A percentile compares a stretch with the other conserved stretches of the same genome.
Conservation (phyloP, 2,113 vertebrate genomes). For the Clinocottus analis region DNA sequence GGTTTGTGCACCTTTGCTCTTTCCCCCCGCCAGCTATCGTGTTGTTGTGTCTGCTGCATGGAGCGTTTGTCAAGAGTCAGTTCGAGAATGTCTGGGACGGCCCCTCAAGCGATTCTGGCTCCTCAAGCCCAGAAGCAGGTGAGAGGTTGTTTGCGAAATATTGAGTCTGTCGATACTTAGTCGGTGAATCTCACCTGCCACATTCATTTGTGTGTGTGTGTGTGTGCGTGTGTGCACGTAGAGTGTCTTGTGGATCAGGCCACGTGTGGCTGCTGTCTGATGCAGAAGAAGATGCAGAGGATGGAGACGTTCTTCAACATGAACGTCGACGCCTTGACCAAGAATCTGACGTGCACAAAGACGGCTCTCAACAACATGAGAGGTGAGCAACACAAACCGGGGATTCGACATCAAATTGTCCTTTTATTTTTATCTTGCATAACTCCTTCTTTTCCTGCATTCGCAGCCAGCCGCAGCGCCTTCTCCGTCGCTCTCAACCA, state of each 20-base stretch:
- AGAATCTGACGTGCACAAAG: conserved; percentile 39
- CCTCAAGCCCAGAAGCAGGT: neutral
- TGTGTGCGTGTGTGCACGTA: conserved; percentile 5
- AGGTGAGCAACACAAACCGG: conserved; percentile 62
- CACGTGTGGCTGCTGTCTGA: conserved; percentile 81
- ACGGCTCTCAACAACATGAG: conserved; percentile 49
- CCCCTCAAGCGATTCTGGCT: neutral
- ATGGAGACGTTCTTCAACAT: conserved; percentile 66
- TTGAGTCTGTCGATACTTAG: neutral
- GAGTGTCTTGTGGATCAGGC: conserved; percentile 60
- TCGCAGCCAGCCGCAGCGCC: conserved; percentile 76
- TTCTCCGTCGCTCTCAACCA: conserved; percentile 79
- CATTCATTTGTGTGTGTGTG: neutral
- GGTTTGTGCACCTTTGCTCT: neutral
- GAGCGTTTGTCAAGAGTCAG: neutral
- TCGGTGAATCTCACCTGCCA: neutral
- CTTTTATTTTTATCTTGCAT: no score
- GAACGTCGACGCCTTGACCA: conserved; percentile 19
- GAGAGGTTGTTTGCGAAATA: neutral
- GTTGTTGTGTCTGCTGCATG: conserved; percentile 59
- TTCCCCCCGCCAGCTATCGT: conserved; percentile 37
- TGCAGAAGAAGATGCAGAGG: conserved; percentile 67
- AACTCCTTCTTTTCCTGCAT: neutral
- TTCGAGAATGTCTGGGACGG: conserved; percentile 7
- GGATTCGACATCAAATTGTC: no score